phyloP scores from a whole-genome alignment of 2,797 vertebrate species.

The Chanos chanos region DNA sequence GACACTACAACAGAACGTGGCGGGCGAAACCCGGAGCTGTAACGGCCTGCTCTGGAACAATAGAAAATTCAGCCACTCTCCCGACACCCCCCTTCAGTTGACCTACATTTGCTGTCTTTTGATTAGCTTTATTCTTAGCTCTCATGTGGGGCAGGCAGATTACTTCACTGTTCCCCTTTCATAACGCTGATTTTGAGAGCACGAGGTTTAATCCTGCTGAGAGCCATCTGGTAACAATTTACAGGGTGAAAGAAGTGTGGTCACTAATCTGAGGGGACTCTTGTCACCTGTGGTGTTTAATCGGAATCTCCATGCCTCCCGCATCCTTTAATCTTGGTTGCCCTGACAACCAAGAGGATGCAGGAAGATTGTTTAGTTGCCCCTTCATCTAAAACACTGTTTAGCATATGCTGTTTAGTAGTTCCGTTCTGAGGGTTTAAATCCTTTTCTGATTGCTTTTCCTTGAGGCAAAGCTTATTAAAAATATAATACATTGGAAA shows the following conservation, averaged over 20 bases:
- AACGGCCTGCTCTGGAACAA: background rate
- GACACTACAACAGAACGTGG: no score
- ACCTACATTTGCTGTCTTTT: no score
- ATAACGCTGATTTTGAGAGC: slow-evolving; percentile 38
- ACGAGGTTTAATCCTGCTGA: slow-evolving; percentile 52
- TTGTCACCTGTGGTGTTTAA: slow-evolving; percentile 6
- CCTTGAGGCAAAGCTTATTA: no score
- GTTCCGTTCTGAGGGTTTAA: background rate
- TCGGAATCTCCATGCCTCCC: slow-evolving; percentile 27
- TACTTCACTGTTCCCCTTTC: slow-evolving; percentile 30
- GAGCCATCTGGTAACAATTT: slow-evolving; percentile 61
- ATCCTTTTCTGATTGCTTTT: no score
- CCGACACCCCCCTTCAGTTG: no score
- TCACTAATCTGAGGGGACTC: slow-evolving; percentile 53
- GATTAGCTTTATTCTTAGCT: slow-evolving; percentile 49
- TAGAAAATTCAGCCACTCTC: background rate
- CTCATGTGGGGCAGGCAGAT: slow-evolving; percentile 34
- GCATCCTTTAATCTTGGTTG: slow-evolving; percentile 32
- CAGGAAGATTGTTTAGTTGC: background rate
- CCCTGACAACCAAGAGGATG: background rate
- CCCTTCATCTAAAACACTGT: background rate
- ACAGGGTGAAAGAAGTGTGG: slow-evolving; percentile 33
- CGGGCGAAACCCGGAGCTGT: background rate
- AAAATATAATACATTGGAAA: no score
- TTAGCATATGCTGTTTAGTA: no score